Conservation (phyloP, 2,888 invertebrate species). For the Stenodema calcarata region DNA sequence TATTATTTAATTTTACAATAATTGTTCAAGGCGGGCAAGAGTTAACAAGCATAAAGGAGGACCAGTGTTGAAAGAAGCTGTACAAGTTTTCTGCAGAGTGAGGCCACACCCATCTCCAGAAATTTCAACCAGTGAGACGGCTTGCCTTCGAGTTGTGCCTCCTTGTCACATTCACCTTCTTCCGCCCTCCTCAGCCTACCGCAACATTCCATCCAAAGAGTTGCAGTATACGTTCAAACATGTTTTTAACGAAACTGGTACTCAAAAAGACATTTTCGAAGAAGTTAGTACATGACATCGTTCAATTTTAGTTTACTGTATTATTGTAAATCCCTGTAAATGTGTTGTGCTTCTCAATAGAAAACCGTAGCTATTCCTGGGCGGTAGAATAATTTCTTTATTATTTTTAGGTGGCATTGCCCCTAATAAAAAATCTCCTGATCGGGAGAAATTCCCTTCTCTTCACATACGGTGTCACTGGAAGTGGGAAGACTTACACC, state of each 20-base stretch:
- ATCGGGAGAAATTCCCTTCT: constrained; percentile 90
- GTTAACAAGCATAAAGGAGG: background rate
- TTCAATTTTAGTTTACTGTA: background rate
- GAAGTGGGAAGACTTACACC: constrained; percentile 92
- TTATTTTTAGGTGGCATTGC: constrained; percentile 71
- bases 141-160: constrained; percentile 75
- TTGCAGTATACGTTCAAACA: constrained; percentile 79
- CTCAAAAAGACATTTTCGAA: constrained; percentile 85
- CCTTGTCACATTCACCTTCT: constrained; percentile 72
- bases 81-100: constrained; percentile 88
- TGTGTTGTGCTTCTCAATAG: no score
- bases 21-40: background rate
- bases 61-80: constrained; percentile 68
- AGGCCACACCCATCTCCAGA: constrained; percentile 71
- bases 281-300: constrained; percentile 21
- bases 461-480: constrained; percentile 97
- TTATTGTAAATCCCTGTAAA: background rate
- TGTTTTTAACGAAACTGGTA: constrained; percentile 74
- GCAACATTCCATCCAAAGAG: constrained; percentile 66
- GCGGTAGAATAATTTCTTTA: constrained; percentile 77
- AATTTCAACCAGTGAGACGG: constrained; percentile 61
- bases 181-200: constrained; percentile 67
- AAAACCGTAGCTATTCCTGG: constrained; percentile 59
- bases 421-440: constrained; percentile 84
- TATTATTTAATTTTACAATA: no score